Conservation (phyloP, 2,888 invertebrate genomes). For the Amaurobius ferox region DNA sequence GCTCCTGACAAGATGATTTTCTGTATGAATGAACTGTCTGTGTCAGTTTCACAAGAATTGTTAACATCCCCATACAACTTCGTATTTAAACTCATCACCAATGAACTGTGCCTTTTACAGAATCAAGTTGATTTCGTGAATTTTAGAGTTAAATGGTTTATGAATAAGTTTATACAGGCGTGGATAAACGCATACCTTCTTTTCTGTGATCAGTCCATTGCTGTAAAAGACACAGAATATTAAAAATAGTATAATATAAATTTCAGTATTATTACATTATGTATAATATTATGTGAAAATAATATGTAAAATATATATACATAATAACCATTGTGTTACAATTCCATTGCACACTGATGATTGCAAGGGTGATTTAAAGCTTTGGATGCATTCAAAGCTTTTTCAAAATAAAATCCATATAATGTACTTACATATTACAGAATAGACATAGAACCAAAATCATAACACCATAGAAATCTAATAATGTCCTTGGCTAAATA, state of each 20-base stretch:
- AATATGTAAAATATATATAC: not conserved
- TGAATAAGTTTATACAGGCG: constrained; percentile 62
- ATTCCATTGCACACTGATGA: not conserved
- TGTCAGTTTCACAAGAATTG: not conserved
- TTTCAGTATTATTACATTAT: not conserved
- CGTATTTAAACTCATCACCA: not conserved
- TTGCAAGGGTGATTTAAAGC: not conserved
- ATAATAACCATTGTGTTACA: not conserved
- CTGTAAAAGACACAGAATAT: constrained; percentile 18
- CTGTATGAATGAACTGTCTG: not conserved
- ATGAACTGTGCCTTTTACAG: not conserved
- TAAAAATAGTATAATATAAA: not conserved
- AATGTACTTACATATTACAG: too few species aligned
- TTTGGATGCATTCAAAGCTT: too few species aligned
- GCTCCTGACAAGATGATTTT: too few species aligned
- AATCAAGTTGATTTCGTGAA: too few species aligned
- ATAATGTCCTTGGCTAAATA: too few species aligned
- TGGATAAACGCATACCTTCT: constrained; percentile 64
- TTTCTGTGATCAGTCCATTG: constrained; percentile 70
- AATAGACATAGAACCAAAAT: too few species aligned
- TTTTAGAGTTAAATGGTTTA: too few species aligned
- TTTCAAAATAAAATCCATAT: too few species aligned
- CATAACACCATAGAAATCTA: too few species aligned
- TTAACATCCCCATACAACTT: not conserved
- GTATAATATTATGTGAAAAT: not conserved